Evolutionary conservation across 2,797 vertebrate genomes (phyloP).

Genomic region (Simalia tracyae): DNA sequence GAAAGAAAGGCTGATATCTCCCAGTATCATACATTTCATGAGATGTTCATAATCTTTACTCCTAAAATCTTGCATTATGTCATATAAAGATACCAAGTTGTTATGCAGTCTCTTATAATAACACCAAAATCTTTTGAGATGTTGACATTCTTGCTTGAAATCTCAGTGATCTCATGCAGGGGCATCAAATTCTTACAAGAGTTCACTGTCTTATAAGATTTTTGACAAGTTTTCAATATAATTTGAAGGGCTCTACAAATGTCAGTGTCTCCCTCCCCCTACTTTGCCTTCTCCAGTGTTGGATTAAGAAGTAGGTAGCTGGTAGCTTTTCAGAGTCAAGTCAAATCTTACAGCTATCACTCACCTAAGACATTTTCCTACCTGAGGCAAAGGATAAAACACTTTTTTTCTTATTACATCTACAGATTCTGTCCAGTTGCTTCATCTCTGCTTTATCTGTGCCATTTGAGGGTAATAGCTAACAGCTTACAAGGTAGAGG

Average conservation of each 20-base stretch:
- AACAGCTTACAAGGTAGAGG: not conserved
- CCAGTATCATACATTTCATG: not conserved
- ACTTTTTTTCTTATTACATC: not conserved
- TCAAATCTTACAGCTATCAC: not conserved
- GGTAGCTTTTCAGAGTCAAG: not conserved
- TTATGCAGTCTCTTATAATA: not conserved
- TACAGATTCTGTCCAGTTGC: not conserved
- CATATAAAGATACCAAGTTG: not conserved
- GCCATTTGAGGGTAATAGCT: not conserved
- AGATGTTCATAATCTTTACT: not conserved
- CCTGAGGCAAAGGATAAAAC: not conserved
- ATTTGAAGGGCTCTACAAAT: too few relatives aligned
- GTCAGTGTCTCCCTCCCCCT: too few relatives aligned
- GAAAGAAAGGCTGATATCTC: not conserved
- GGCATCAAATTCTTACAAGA: too few relatives aligned
- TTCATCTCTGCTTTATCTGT: not conserved
- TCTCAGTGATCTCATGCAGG: not conserved
- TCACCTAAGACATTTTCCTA: not conserved
- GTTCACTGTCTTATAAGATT: too few relatives aligned
- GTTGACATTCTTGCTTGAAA: not conserved
- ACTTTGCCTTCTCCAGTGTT: too few relatives aligned
- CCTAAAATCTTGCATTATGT: not conserved
- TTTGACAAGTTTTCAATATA: too few relatives aligned
- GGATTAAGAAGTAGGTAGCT: too few relatives aligned
- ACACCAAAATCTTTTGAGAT: not conserved